phyloP scores from a whole-genome alignment of 1,140 invertebrate genomes.

The Mylabris phalerata region DNA sequence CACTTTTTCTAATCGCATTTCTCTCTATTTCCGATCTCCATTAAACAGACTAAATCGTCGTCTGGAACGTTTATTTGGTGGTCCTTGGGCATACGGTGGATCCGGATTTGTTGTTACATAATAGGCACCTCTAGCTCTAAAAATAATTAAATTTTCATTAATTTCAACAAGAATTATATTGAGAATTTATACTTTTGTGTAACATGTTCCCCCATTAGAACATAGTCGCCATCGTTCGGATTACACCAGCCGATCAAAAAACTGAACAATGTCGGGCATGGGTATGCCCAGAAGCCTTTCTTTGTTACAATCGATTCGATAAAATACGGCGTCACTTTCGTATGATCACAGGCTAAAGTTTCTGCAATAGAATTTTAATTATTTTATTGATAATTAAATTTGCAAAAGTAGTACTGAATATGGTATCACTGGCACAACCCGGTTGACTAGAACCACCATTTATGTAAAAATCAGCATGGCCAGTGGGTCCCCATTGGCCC shows the following conservation, averaged over 20 bases:
- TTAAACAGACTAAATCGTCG: background rate
- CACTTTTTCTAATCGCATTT: too few relatives aligned
- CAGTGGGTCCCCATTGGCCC: constrained; percentile 77
- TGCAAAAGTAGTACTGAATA: constrained; percentile 60
- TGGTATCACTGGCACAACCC: constrained; percentile 69
- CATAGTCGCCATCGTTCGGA: constrained; percentile 66
- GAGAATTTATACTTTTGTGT: constrained; percentile 19
- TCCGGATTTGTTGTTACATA: constrained; percentile 81
- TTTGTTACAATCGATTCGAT: constrained; percentile 76
- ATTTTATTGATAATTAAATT: background rate
- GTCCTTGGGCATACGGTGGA: constrained; percentile 75
- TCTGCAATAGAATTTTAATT: constrained; percentile 48
- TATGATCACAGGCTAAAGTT: constrained; percentile 79
- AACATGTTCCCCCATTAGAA: constrained; percentile 76
- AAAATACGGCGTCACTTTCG: constrained; percentile 81
- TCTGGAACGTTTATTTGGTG: constrained; percentile 47
- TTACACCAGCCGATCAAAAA: constrained; percentile 76
- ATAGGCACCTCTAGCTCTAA: constrained; percentile 70
- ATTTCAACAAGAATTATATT: background rate
- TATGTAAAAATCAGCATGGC: constrained; percentile 85
- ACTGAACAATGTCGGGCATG: constrained; percentile 69
- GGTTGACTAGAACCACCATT: constrained; percentile 85
- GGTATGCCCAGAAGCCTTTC: constrained; percentile 73
- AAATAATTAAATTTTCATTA: constrained; percentile 30
- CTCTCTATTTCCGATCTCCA: too few relatives aligned